Evolutionary conservation across 2,797 vertebrate genomes (phyloP).

Genomic region (Anomalospiza imberbis): DNA sequence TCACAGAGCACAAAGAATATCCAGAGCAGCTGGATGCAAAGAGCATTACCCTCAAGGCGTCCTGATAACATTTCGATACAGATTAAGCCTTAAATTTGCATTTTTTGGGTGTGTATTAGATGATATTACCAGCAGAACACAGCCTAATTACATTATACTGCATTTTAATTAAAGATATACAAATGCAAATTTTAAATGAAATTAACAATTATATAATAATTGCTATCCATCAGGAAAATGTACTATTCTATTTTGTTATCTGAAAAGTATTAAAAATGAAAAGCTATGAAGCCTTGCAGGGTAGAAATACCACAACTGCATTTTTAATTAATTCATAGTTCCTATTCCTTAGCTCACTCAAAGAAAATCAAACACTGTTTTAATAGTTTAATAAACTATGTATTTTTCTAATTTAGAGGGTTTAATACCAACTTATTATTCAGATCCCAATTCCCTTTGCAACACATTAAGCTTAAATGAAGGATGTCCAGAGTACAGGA

Average conservation of each 20-base stretch:
- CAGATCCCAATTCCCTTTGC: not conserved
- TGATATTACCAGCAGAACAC: not conserved
- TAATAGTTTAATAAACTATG: not conserved
- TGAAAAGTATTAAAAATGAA: constrained; percentile 13
- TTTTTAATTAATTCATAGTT: not conserved
- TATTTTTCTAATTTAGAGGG: not conserved
- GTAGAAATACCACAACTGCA: not conserved
- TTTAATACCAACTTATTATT: not conserved
- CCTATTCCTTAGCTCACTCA: not conserved
- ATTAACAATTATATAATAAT: not conserved
- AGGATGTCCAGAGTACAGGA: not conserved
- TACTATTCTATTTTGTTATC: not conserved
- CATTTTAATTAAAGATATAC: not conserved
- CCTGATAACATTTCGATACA: not conserved
- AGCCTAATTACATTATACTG: not conserved
- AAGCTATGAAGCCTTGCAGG: not conserved
- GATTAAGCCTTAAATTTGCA: not conserved
- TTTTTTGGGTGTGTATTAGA: not conserved
- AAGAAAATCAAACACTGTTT: not conserved
- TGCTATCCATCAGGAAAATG: not conserved
- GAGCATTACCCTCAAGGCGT: not conserved
- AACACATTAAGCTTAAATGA: not conserved
- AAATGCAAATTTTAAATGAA: constrained; percentile 5
- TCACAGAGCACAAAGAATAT: not conserved
- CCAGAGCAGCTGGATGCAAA: not conserved